Conservation (phyloP, 2,888 invertebrate species). For the Oscheius sp. region DNA sequence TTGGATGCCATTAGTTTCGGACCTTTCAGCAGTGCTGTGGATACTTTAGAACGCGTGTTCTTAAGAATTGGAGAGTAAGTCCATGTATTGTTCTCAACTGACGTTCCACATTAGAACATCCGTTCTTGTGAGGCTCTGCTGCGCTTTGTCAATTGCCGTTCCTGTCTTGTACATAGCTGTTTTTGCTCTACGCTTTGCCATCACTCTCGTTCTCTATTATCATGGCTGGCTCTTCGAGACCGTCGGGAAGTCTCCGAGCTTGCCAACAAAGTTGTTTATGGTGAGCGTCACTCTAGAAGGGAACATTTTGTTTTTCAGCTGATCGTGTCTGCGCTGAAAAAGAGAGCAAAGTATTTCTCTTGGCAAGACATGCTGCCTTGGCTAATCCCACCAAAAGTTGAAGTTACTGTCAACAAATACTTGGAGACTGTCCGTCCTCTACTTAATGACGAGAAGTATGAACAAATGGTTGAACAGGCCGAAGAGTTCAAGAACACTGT, state of each 20-base stretch:
- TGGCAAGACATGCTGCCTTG: slow-evolving; percentile 61
- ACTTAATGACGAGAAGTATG: slow-evolving; percentile 55
- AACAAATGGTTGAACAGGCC: slow-evolving; percentile 47
- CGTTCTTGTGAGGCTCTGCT: slow-evolving; percentile 27
- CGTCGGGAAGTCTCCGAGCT: slow-evolving; percentile 59
- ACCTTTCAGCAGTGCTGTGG: slow-evolving; percentile 16
- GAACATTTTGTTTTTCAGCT: slow-evolving; percentile 35
- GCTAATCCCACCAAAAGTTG: slow-evolving; percentile 56
- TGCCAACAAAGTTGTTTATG: slow-evolving; percentile 62
- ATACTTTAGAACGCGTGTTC: slow-evolving; percentile 28
- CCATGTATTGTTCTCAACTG: too few species aligned
- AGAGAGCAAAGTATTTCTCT: slow-evolving; percentile 56
- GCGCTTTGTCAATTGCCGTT: slow-evolving; percentile 37
- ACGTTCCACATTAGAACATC: slow-evolving; percentile 20
- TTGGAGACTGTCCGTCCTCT: slow-evolving; percentile 62
- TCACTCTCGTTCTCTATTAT: slow-evolving; percentile 53
- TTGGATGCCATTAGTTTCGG: slow-evolving; percentile 36
- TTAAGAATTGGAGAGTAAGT: slow-evolving; percentile 23
- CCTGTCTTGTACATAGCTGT: slow-evolving; percentile 33
- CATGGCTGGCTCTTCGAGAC: slow-evolving; percentile 65
- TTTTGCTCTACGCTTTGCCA: slow-evolving; percentile 40
- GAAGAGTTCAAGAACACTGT: slow-evolving; percentile 59
- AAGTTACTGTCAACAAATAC: slow-evolving; percentile 57
- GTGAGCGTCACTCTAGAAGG: slow-evolving; percentile 31
- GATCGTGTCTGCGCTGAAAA: slow-evolving; percentile 44